Conservation (phyloP, 37 sponge, comb jelly and placozoan species). For the Hormiphora californensis region DNA sequence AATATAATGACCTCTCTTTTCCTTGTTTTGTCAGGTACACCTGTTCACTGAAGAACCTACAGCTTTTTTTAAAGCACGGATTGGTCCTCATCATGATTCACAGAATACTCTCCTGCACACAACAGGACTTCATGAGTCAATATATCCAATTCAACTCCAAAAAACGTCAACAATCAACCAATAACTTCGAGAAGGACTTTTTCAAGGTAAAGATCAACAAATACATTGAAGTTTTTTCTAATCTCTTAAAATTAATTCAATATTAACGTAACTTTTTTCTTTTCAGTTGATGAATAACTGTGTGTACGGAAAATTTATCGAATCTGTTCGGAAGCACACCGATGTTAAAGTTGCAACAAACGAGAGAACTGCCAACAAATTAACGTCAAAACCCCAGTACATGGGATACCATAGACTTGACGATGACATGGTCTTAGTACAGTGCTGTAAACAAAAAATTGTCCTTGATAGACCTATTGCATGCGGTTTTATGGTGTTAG, state of each 20-base stretch:
- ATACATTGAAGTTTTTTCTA: too few species aligned
- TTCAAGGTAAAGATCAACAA: too few species aligned
- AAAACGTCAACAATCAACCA: not conserved
- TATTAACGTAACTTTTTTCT: too few species aligned
- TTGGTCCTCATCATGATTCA: not conserved
- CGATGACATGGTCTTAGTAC: not conserved
- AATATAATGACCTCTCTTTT: too few species aligned
- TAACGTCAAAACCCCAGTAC: not conserved
- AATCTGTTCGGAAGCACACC: not conserved
- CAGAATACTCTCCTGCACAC: not conserved
- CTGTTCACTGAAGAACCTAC: not conserved
- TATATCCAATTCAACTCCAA: conserved; percentile 13
- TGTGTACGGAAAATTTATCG: conserved; percentile 16
- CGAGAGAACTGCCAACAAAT: not conserved
- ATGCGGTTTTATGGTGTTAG: conserved; percentile 15
- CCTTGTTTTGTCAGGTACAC: too few species aligned
- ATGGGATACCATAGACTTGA: not conserved
- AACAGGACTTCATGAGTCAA: not conserved
- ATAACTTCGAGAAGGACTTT: not conserved
- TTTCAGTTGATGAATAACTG: not conserved
- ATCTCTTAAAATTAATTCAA: too few species aligned
- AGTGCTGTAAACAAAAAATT: not conserved
- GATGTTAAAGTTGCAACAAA: not conserved
- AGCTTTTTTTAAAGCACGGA: not conserved
- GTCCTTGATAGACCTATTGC: not conserved